Percentiles rank a stretch among this genome's conserved stretches.
Evolutionary conservation across 2,888 invertebrate species (phyloP).

Genomic region (Pantelozetes paolii): DNA sequence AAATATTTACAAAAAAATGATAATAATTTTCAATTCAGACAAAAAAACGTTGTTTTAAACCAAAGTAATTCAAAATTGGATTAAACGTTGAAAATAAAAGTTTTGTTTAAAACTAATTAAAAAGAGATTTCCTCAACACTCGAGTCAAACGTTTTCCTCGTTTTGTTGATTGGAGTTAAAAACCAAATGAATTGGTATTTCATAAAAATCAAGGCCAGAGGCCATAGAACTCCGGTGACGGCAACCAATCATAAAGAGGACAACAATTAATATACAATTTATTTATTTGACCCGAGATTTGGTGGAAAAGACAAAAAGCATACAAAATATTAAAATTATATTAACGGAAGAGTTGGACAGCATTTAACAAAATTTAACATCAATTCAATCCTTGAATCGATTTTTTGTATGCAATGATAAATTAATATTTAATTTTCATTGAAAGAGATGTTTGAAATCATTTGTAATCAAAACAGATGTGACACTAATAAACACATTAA

Average conservation of each 20-base stretch:
- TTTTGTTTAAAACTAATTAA: background rate
- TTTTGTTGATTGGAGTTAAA: background rate
- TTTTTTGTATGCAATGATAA: background rate
- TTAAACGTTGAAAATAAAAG: background rate
- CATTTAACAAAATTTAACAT: background rate
- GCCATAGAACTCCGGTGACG: constrained; percentile 19
- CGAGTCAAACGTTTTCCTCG: constrained; percentile 6
- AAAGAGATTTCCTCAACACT: background rate
- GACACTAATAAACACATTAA: constrained; percentile 14
- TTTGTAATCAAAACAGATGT: background rate
- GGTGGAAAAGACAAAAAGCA: too few species aligned
- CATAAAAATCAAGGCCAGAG: constrained; percentile 34
- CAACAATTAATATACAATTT: too few species aligned
- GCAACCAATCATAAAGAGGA: background rate
- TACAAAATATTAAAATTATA: background rate
- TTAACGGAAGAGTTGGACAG: constrained; percentile 9
- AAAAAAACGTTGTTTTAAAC: background rate
- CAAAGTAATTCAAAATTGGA: background rate
- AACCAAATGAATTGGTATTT: background rate
- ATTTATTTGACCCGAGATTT: too few species aligned
- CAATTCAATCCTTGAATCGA: background rate
- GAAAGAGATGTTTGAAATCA: background rate
- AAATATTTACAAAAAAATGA: background rate
- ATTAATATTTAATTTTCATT: background rate
- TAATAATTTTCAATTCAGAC: background rate